These are phyloP conservation scores for Isurus oxyrinchus DNA, from an alignment of 2,113 vertebrate species.

Conservation along the genomic window DNA sequence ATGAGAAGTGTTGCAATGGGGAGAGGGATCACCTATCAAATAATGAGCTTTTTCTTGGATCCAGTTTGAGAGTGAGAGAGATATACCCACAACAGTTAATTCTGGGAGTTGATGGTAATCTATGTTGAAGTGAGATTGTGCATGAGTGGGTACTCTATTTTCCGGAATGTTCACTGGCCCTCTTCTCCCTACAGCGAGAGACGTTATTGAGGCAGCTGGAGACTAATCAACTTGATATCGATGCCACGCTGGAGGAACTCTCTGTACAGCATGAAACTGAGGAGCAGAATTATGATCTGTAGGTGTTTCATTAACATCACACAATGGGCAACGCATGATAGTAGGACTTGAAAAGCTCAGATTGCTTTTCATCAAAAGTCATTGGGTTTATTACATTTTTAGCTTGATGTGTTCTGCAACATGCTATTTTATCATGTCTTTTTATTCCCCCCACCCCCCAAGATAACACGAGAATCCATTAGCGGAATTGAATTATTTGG, in stretches of 20 bases:
- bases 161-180: not conserved
- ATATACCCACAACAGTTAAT: not conserved
- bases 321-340: slow-evolving; percentile 36
- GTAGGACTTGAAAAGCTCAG: too few species aligned
- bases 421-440: not conserved
- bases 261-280: slow-evolving; percentile 92
- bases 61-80: not conserved
- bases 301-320: slow-evolving; percentile 45
- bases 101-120: not conserved
- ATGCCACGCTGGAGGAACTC: slow-evolving; percentile 91
- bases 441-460: not conserved
- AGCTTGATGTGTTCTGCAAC: not conserved
- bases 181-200: slow-evolving; percentile 67
- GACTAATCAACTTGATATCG: slow-evolving; percentile 95
- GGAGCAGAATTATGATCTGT: slow-evolving; percentile 97
- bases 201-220: slow-evolving; percentile 91
- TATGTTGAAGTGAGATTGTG: not conserved
- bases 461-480: not conserved
- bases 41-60: not conserved
- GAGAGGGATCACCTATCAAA: not conserved
- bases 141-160: not conserved
- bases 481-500: not conserved
- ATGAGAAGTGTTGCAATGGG: not conserved
- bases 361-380: not conserved
- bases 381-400: not conserved